Evolutionary conservation across 2,797 vertebrate species (phyloP), one percentile per base, ranked within the genome.

Genomic region (Hippocampus kuda): DNA sequence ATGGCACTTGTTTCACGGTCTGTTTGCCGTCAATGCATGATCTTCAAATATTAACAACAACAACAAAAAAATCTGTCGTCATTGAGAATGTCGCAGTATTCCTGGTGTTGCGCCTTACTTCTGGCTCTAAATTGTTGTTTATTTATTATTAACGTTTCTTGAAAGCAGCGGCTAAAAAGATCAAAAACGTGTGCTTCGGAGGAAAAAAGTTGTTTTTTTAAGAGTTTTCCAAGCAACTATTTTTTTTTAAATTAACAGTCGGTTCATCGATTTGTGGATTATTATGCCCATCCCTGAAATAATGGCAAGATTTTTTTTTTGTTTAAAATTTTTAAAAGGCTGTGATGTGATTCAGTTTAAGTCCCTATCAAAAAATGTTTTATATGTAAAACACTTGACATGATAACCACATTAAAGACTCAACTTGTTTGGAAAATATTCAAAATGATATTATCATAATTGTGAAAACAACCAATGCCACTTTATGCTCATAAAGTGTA

Each of bases 11-110:
- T 68, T 59, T 48, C 70, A 67, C 64, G n/a, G 9, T 10, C 18
- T 68, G 11, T 64, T 75, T 73, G 56, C 53, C 48, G 66, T 3
- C 1, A 38, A 66, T 56, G 53, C 26, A 13, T 51, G 27, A 10
- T 56, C 53, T 75, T 70, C 62, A 9, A 56, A 56, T 24, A 56
- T 24, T 26, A 56, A 12, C 5, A 1, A 24, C 8, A 54, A 24
- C 9, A 18, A 51, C 22, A 54, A 27, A 34, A 34, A 26, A 69
- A 67, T 54, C 46, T 69, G 56, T 68, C 63, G 65, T 65, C 15
- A 68, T 75, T 71, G 67, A 68, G 41, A 62, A 27, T 68, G 46
- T 34, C 46, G 27, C 44, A 38, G 26, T 12, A 61, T 66, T 59
- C 54, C 63, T 11, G 0, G 24, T 48, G 24, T 61, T 51, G 46